Base-by-base conservation (phyloP, 2,113 vertebrate genomes). In the Gadus macrocephalus region DNA sequence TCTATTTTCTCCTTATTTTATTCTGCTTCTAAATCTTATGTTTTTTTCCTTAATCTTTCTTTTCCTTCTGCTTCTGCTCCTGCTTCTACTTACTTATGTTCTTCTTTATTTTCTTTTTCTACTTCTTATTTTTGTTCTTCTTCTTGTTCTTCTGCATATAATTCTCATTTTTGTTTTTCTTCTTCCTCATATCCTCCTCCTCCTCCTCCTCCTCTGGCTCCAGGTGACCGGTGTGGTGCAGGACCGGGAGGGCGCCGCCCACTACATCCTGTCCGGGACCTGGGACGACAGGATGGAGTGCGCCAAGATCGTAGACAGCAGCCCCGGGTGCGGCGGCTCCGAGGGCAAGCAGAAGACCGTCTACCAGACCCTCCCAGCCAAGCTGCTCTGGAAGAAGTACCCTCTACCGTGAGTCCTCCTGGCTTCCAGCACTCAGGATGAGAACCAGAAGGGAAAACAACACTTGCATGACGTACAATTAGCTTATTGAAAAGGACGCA, bases 261-360 rank as follows among this genome's bases (percentile, higher is more conserved):
- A 92, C 68, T 96, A 96, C 0, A 93, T 98, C 82, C 92, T 98
- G 81, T 97, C 96, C 0, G 96, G 96, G 71, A 96, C 96, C 0
- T 98, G 96, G 96, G 96, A 98, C 0, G 95, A 97, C 62, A 96
- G 94, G 90, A 98, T 98, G 93, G 96, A 98, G 71, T 94, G 92
- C 42, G 90, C 95, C 73, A 97, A 95, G 85, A 91, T 98, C 1
- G 80, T 96, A 56, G 94, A 98, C 15, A 96, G 96, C 87, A 95
- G 93, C 86, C 89, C 92, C 0, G 93, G 93, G 64, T 92, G 91
- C 71, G 92, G 90, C 63, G 91, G 91, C 83, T 86, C 76, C 0
- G 96, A 98, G 16, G 94, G 95, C 69, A 96, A 95, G 80, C 96
- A 96, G 70, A 98, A 96, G 87, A 98, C 92, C 0, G 93, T 98